Evolutionary conservation across 2,797 vertebrate species (phyloP), one percentile per base, ranked within the genome.

Genomic region (Eleutherodactylus coqui): DNA sequence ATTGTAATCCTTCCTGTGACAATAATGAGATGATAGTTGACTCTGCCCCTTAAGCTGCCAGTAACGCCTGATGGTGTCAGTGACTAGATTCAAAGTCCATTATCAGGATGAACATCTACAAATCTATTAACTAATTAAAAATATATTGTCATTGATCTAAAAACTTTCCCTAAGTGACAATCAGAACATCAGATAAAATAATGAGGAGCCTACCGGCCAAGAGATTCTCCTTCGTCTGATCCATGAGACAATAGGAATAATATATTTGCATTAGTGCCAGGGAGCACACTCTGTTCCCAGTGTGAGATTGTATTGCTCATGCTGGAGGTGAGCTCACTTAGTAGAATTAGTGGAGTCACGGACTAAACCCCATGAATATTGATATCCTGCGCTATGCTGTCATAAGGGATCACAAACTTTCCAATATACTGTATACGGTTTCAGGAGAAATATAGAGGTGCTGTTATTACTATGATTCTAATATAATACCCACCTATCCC

Each of bases 281-380:
- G 27, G 27, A 34, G 78, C 6, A 49, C 62, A 24, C 29, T 36
- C 79, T 70, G 79, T 70, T n/a, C 62, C 62, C 19, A 36, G 79
- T 17, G 32, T 24, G 38, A 70, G 19, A 53, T 69, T n/a, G 34
- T 21, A 16, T 41, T 17, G 79, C 45, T 75, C 5, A 10, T 29
- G 51, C 27, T 21, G 45, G 73, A 32, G 27, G 73, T 29, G 7
- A 29, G 45, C 1, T 2, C 73, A 17, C 38, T 49, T 49, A 43
- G 43, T n/a, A 75, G 45, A 47, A 69, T 69, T 19, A 21, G 14
- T 32, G 24, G 17, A 75, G 72, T 27, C 72, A n/a, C 36, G 2
- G 41, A 43, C 5, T 4, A 45, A 43, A 75, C 72, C 38, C 19
- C 17, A 49, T 32, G 17, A 75, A 75, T 75, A 75, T 32, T 49